Evolutionary conservation across 2,888 invertebrate genomes (phyloP), one percentile per base, ranked within the genome.

Genomic region (Brenthis hecate): DNA sequence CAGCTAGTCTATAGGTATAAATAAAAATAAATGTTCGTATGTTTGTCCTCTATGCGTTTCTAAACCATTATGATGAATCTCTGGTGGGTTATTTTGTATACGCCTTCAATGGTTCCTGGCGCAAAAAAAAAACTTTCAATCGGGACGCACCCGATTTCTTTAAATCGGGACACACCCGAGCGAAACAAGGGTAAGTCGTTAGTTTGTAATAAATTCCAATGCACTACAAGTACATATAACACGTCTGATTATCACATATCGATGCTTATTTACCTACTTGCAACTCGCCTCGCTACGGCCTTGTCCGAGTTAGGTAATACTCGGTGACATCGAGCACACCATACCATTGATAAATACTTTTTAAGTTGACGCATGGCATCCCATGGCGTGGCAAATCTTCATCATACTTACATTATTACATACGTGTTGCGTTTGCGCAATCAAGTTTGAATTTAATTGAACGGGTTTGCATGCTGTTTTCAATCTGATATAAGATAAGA

Each of bases 251-350:
- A 63, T 56, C 48, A 63, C 57, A 66, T 51, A 57, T 19, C 19
- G 55, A 4, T 43, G 19, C 14, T 13, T 66, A 60, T 67, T 23
- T 58, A 55, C 64, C 11, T 36, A 55, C 64, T 13, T 36, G 65
- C 60, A 47, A 62, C 56, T 64, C 56, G 50, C 70, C 56, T 23
- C 57, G 19, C 8, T 11, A 6, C 36, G 65, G 14, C 68, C 71
- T 68, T 62, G 71, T 71, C 68, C 71, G 68, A 62, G 57, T 71
- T 71, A 71, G 65, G 71, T 71, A 71, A 68, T 65, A 63, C 70
- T 61, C 36, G 61, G 48, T 55, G 68, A 71, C 68, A 68, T 68
- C 50, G 67, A 43, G 54, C 61, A 53, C 57, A 53, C 57, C 65
- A 58, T 63, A 62, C 16, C 36, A 19, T 36, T 36, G 13, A 16